These are phyloP conservation scores for Rhincodon typus DNA, from an alignment of 2,797 vertebrate species.

Conservation along the genomic window DNA sequence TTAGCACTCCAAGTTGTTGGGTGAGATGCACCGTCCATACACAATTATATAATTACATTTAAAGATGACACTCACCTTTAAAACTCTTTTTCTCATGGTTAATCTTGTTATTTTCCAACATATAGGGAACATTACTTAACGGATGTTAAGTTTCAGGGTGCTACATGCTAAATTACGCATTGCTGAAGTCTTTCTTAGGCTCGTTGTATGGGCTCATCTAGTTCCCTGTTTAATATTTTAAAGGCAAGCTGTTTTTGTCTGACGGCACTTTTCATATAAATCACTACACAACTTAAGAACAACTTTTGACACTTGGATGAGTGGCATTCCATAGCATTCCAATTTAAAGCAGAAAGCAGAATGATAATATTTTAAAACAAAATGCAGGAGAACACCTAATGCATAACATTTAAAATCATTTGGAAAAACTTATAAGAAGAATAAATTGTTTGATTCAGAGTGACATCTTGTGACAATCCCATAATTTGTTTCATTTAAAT, in stretches of 20 bases:
- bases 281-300: not conserved
- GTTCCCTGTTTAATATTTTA: not conserved
- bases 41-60: conserved; percentile 23
- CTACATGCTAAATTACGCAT: not conserved
- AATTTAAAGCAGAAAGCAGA: not conserved
- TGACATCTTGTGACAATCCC: not conserved
- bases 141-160: not conserved
- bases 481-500: not conserved
- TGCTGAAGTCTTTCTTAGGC: not conserved
- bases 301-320: not conserved
- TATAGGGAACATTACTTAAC: not conserved
- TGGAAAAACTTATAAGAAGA: not conserved
- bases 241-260: not conserved
- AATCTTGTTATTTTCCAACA: conserved; percentile 4
- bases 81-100: not conserved
- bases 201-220: not conserved
- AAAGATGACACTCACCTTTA: conserved; percentile 18
- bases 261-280: not conserved
- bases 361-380: not conserved
- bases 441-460: not conserved
- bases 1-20: not conserved
- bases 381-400: not conserved
- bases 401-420: not conserved
- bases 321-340: not conserved
- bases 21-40: not conserved